Evolutionary conservation across 2,888 invertebrate species (phyloP).

Genomic region (Rhimphoctona megacephalus): DNA sequence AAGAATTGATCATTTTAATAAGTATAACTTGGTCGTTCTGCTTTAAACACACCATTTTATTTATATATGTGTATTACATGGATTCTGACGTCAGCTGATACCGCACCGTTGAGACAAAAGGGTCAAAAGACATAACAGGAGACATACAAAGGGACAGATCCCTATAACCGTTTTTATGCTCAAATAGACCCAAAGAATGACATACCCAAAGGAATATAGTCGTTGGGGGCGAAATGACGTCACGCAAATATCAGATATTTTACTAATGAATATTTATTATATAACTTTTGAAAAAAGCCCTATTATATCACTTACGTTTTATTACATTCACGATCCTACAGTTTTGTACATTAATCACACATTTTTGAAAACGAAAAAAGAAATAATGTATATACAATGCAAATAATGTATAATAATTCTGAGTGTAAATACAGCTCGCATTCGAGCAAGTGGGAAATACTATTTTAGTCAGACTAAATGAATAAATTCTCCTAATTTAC

Average conservation of each 20-base stretch:
- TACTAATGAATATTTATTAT: slow-evolving; percentile 13
- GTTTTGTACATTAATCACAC: neutral
- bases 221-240: neutral
- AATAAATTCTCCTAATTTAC: neutral
- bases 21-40: neutral
- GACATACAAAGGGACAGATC: slow-evolving; percentile 7
- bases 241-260: slow-evolving; percentile 3
- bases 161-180: slow-evolving; percentile 4
- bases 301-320: neutral
- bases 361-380: neutral
- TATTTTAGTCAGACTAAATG: neutral
- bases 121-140: slow-evolving; percentile 8
- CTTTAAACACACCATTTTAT: neutral
- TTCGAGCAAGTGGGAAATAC: neutral
- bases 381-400: neutral
- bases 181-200: slow-evolving; percentile 5
- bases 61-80: neutral
- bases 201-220: neutral
- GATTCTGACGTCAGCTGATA: slow-evolving; percentile 13
- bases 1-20: neutral
- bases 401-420: neutral
- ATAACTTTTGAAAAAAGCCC: neutral
- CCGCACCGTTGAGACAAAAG: neutral
- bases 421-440: neutral
- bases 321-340: neutral